Evolutionary conservation across 35 echinoderm and acorn worm genomes (phyloP).

Genomic region (Ophiothrix spiculata): DNA sequence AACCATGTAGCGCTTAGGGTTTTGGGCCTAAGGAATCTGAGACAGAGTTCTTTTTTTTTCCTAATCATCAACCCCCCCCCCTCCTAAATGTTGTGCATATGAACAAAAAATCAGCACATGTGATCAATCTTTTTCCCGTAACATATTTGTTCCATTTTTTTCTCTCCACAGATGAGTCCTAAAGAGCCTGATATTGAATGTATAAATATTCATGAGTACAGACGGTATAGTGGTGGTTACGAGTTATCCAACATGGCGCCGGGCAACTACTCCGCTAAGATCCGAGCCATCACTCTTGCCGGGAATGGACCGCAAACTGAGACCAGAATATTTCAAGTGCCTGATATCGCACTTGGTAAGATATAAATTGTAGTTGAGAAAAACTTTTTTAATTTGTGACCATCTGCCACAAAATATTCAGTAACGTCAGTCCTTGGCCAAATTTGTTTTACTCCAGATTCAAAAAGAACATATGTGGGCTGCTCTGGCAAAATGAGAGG

Average conservation of each 20-base stretch:
- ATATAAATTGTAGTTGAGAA: too few species aligned
- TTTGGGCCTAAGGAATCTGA: too few species aligned
- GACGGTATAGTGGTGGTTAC: neutral
- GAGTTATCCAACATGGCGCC: slow-evolving; percentile 18
- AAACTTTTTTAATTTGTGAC: neutral
- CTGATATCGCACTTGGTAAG: slow-evolving; percentile 43
- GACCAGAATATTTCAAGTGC: slow-evolving; percentile 40
- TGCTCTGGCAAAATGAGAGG: too few species aligned
- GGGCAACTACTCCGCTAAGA: slow-evolving; percentile 61
- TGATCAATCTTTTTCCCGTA: too few species aligned
- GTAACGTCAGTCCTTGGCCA: neutral
- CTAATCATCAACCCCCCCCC: too few species aligned
- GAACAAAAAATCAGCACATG: too few species aligned
- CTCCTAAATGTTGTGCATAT: too few species aligned
- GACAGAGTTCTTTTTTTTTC: too few species aligned
- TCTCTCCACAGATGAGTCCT: neutral
- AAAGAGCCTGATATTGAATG: neutral
- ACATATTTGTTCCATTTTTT: neutral
- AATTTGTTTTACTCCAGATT: too few species aligned
- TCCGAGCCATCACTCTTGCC: slow-evolving; percentile 58
- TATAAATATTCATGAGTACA: neutral
- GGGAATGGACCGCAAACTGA: slow-evolving; percentile 62
- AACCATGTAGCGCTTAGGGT: too few species aligned
- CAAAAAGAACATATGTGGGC: too few species aligned
- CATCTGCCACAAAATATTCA: neutral